A percentile compares a stretch with the other conserved stretches of the same genome.
Evolutionary conservation across 2,113 vertebrate genomes (phyloP).

Genomic region (Falco punctatus): DNA sequence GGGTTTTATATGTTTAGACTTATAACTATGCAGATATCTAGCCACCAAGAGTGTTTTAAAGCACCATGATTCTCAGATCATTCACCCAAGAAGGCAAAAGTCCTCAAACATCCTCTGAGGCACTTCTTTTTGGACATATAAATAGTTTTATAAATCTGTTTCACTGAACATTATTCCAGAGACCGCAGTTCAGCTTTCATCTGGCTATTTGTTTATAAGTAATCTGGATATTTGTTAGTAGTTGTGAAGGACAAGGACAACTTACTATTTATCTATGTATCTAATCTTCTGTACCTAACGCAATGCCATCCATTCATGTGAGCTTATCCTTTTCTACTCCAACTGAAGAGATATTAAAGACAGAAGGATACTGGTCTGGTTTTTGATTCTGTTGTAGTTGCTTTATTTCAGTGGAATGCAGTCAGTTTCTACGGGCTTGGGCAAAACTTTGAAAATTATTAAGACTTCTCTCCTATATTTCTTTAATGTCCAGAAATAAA

Average conservation of each 20-base stretch:
- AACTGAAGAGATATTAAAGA: neutral
- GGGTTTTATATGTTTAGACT: neutral
- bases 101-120: neutral
- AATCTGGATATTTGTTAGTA: conserved; percentile 12
- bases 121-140: neutral
- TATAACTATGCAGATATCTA: neutral
- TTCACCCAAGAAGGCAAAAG: neutral
- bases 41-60: neutral
- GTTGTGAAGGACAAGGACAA: neutral
- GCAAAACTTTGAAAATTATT: neutral
- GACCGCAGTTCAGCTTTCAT: neutral
- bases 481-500: neutral
- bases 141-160: neutral
- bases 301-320: neutral
- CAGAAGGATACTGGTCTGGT: neutral
- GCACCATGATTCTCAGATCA: neutral
- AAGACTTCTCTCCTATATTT: neutral
- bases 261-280: neutral
- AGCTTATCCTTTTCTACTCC: neutral
- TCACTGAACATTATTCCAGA: neutral
- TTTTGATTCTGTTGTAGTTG: neutral
- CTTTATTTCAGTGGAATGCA: neutral
- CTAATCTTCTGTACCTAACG: neutral
- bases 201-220: neutral
- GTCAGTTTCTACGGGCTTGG: neutral